Percentiles rank a stretch among this genome's conserved stretches.
phyloP scores from a whole-genome alignment of 2,113 vertebrate genomes.

The Dromiciops gliroides region DNA sequence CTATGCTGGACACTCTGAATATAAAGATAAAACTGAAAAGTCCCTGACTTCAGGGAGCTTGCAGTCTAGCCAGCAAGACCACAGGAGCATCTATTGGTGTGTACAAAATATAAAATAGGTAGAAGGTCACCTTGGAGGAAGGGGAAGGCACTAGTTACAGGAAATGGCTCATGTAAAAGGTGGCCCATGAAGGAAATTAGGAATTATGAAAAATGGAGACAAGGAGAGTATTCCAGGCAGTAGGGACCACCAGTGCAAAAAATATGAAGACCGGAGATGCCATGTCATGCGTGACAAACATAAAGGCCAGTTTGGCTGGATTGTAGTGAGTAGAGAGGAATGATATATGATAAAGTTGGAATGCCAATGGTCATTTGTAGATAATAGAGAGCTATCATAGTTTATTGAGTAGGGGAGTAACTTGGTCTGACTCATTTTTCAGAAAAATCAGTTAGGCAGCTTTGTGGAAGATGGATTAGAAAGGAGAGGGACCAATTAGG shows the following conservation, averaged over 20 bases:
- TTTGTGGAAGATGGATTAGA: too few relatives aligned
- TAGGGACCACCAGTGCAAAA: neutral
- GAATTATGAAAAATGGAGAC: neutral
- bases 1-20: neutral
- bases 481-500: neutral
- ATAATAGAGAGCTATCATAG: neutral
- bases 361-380: neutral
- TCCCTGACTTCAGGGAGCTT: neutral
- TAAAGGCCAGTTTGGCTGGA: neutral
- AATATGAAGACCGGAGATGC: neutral
- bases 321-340: neutral
- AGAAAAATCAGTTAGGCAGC: too few relatives aligned
- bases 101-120: neutral
- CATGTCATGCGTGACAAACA: neutral
- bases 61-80: neutral
- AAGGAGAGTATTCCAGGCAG: neutral
- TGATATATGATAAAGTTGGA: neutral
- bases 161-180: neutral
- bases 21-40: neutral
- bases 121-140: neutral
- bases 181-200: neutral
- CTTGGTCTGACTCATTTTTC: neutral
- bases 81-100: neutral
- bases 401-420: neutral
- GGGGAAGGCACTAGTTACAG: neutral